A percentile compares a stretch with the other conserved stretches of the same genome.
Conservation (phyloP, 1,140 invertebrate species). For the Dysdera silvatica region DNA sequence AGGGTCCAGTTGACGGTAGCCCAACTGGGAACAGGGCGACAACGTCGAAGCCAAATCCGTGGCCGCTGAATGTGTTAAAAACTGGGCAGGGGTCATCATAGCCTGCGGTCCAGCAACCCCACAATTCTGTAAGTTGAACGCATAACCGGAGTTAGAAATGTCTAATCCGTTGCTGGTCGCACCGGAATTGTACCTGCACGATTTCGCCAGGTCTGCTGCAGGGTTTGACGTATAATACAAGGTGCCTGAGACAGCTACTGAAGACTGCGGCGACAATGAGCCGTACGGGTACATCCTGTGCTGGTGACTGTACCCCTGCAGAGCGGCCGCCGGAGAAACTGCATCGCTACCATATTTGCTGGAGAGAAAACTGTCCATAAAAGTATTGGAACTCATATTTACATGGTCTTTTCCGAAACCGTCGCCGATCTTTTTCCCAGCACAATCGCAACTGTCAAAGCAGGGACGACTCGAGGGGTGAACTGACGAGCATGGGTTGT, state of each 20-base stretch:
- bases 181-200: constrained; percentile 34
- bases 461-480: not conserved
- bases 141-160: constrained; percentile 58
- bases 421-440: not conserved
- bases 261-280: constrained; percentile 59
- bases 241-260: constrained; percentile 50
- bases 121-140: constrained; percentile 46
- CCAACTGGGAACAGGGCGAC: constrained; percentile 42
- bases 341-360: constrained; percentile 83
- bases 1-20: constrained; percentile 46
- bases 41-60: constrained; percentile 51
- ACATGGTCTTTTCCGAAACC: constrained; percentile 36
- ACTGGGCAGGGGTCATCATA: constrained; percentile 48
- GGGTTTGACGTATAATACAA: constrained; percentile 27
- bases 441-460: not conserved
- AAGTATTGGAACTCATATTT: constrained; percentile 82
- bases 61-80: constrained; percentile 54
- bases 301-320: constrained; percentile 39
- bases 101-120: constrained; percentile 51
- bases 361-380: constrained; percentile 87
- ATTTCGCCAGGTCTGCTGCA: constrained; percentile 32
- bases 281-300: constrained; percentile 58
- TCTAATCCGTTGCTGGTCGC: constrained; percentile 41
- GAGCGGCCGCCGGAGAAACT: constrained; percentile 52
- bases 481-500: not conserved